Conservation (phyloP, 2,888 invertebrate species). For the Brachypterus glaber region DNA sequence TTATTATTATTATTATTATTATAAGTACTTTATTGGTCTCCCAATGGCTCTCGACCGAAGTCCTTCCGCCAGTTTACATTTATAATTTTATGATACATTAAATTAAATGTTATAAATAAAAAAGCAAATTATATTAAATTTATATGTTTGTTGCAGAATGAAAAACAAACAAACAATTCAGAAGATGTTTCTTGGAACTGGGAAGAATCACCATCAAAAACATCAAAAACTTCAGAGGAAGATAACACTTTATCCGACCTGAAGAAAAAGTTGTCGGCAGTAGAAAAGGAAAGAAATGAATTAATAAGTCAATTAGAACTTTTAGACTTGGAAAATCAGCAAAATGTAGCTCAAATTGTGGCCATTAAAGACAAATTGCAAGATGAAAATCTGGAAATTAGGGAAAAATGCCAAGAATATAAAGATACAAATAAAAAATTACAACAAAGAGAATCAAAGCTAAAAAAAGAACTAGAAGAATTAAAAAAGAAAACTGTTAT, state of each 20-base stretch:
- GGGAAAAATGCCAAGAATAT: slow-evolving; percentile 44
- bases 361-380: slow-evolving; percentile 35
- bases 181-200: slow-evolving; percentile 13
- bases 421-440: slow-evolving; percentile 48
- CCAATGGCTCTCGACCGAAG: too few species aligned
- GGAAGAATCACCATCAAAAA: slow-evolving; percentile 7
- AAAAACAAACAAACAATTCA: too few species aligned
- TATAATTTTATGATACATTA: too few species aligned
- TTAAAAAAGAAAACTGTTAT: slow-evolving; percentile 42
- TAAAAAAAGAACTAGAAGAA: slow-evolving; percentile 42
- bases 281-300: slow-evolving; percentile 35
- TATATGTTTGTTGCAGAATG: too few species aligned
- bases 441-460: slow-evolving; percentile 40
- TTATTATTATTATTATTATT: too few species aligned
- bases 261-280: slow-evolving; percentile 24
- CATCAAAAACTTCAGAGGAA: slow-evolving; percentile 15
- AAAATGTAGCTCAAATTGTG: slow-evolving; percentile 35
- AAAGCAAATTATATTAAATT: too few species aligned
- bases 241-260: slow-evolving; percentile 26
- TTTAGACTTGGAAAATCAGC: slow-evolving; percentile 37
- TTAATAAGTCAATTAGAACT: slow-evolving; percentile 33
- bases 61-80: too few species aligned
- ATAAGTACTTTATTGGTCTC: too few species aligned
- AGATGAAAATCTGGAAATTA: slow-evolving; percentile 33
- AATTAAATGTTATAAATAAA: too few species aligned